Conservation (phyloP, 2,113 vertebrate species). For the Aegithalos caudatus region DNA sequence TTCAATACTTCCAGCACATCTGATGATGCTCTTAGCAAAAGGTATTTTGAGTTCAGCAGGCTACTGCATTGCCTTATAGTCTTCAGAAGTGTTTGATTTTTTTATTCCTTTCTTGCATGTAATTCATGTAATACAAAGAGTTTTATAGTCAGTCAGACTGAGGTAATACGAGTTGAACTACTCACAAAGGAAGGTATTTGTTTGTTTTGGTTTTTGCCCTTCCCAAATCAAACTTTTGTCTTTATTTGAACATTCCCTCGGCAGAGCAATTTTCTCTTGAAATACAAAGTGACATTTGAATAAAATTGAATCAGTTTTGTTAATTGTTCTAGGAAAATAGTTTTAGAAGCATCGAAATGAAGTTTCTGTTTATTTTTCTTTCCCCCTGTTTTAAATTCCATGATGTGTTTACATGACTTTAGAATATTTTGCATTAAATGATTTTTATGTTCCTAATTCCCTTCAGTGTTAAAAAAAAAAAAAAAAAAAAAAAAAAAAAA, state of each 20-base stretch:
- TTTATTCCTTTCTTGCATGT: not conserved
- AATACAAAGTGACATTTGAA: not conserved
- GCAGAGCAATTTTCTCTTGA: not conserved
- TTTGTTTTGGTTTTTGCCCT: not conserved
- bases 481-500: too few relatives aligned
- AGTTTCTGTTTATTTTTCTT: not conserved
- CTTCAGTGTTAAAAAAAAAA: not conserved
- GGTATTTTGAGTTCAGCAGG: not conserved
- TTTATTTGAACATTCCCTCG: not conserved
- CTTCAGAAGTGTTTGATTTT: not conserved
- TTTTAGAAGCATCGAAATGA: not conserved
- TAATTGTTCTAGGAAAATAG: not conserved
- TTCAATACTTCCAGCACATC: not conserved
- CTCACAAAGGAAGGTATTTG: not conserved
- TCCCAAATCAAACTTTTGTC: not conserved
- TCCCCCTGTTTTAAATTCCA: not conserved
- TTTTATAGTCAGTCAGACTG: not conserved
- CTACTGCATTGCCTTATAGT: not conserved
- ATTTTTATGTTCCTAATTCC: not conserved
- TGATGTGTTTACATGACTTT: not conserved
- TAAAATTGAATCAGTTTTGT: not conserved
- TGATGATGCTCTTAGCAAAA: not conserved
- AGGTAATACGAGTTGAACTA: not conserved
- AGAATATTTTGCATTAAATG: not conserved
- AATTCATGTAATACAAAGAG: not conserved